Evolutionary conservation across 1,140 invertebrate genomes (phyloP), one percentile per base, ranked within the genome.

Genomic region (Tenebrio molitor): DNA sequence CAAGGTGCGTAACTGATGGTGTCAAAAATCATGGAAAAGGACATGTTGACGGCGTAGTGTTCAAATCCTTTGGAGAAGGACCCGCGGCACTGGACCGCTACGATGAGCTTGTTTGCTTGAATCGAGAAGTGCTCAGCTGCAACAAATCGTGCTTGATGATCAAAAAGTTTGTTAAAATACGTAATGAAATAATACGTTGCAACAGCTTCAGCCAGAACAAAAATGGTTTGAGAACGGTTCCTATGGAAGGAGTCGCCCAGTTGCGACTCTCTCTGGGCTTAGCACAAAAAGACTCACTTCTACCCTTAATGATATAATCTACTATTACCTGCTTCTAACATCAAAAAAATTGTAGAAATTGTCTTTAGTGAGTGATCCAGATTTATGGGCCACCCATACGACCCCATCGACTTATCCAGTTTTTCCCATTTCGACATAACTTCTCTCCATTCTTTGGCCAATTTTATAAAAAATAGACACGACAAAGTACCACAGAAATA

Each of bases 361-460:
- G 44, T 44, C 8, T 41, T 42, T 23, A 66, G 14, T 25, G 23
- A 6, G 1, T 19, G 15, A 14, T 66, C 17, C 15, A 66, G 44
- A 23, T 66, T 66, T 29, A 23, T 19, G 5, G 64, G 64, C 64
- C 64, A 66, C 1, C 64, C 64, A 23, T 66, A 66, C 15, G 42
- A 23, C 25, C 17, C n/a, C 42, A 66, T 16, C 10, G 16, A n/a
- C n/a, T 19, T 3, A 25, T 66, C 64, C 2, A 44, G 17, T 66
- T 44, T 21, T 44, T 66, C 17, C 34, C 36, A 44, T 44, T 66
- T 66, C 7, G 8, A 8, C 15, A 66, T 42, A 12, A 66, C 44
- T 1, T 12, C 8, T 17, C 4, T 15, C 64, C 64, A 66, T 25
- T 66, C 34, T 8, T 10, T 66, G 4, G 64, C 36, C 12, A 42